These are phyloP conservation scores for Phataginus tetradactyla DNA, from an alignment of 2,797 vertebrate species.

Conservation along the genomic window DNA sequence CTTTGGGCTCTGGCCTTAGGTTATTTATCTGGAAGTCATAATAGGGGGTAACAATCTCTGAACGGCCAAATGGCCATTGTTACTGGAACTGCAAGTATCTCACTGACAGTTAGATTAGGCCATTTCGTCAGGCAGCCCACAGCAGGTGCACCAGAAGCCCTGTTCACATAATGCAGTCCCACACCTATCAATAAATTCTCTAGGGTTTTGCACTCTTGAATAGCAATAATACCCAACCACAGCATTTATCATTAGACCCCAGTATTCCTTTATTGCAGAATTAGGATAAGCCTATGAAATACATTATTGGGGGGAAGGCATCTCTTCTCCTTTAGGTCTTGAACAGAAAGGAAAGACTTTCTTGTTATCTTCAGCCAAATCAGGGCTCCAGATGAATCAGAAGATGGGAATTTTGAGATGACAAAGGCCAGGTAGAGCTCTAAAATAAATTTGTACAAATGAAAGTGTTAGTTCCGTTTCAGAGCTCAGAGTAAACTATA, in stretches of 20 bases:
- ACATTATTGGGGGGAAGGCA: not conserved
- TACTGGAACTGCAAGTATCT: constrained; percentile 7
- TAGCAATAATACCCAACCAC: constrained; percentile 54
- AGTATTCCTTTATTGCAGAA: constrained; percentile 48
- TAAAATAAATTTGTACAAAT: not conserved
- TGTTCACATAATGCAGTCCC: not conserved
- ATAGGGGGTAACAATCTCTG: constrained; percentile 32
- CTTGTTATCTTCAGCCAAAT: not conserved
- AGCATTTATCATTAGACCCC: constrained; percentile 68
- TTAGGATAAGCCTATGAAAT: constrained; percentile 35
- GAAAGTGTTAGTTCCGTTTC: not conserved
- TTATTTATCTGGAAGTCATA: not conserved
- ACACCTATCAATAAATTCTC: not conserved
- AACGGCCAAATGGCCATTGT: not conserved
- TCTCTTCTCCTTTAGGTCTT: not conserved
- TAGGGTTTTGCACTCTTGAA: constrained; percentile 26
- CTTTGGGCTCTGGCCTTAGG: not conserved
- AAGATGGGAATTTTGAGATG: not conserved
- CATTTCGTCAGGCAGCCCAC: constrained; percentile 35
- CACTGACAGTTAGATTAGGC: constrained; percentile 14
- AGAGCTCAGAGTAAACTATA: not conserved
- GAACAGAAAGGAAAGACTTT: not conserved
- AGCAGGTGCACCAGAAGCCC: not conserved
- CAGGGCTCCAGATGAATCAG: not conserved
- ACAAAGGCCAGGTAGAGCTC: not conserved